These are phyloP conservation scores for Merops nubicus DNA, from an alignment of 2,113 vertebrate species.

Conservation along the genomic window DNA sequence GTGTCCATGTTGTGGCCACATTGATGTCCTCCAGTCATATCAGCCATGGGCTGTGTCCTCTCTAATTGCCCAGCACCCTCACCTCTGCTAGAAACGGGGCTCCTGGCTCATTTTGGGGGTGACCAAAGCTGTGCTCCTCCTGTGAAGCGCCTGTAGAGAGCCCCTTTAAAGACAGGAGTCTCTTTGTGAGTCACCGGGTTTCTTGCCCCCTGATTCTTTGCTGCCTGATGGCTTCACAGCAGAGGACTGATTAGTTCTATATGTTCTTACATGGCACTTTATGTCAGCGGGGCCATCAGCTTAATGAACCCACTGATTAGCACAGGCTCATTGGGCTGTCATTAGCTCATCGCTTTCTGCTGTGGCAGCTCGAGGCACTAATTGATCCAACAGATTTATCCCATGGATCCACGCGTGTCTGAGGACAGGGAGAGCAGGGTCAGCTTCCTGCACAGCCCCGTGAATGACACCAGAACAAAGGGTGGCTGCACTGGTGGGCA, in stretches of 20 bases:
- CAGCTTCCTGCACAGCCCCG: accelerated
- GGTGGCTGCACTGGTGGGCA: accelerated
- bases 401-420: accelerated
- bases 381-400: neutral
- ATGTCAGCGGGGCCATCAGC: neutral
- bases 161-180: neutral
- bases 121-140: neutral
- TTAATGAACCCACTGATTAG: accelerated
- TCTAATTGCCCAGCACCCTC: neutral
- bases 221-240: neutral
- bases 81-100: neutral
- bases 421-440: neutral
- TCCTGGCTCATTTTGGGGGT: accelerated
- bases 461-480: accelerated
- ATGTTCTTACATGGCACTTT: neutral
- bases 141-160: accelerated
- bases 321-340: accelerated
- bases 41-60: accelerated
- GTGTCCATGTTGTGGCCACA: accelerated
- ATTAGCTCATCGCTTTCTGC: accelerated
- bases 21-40: accelerated
- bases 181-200: neutral
- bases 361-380: neutral
- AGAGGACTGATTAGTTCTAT: neutral
- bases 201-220: neutral